phyloP scores from a whole-genome alignment of 2,797 vertebrate species.

The Cyprinella venusta region DNA sequence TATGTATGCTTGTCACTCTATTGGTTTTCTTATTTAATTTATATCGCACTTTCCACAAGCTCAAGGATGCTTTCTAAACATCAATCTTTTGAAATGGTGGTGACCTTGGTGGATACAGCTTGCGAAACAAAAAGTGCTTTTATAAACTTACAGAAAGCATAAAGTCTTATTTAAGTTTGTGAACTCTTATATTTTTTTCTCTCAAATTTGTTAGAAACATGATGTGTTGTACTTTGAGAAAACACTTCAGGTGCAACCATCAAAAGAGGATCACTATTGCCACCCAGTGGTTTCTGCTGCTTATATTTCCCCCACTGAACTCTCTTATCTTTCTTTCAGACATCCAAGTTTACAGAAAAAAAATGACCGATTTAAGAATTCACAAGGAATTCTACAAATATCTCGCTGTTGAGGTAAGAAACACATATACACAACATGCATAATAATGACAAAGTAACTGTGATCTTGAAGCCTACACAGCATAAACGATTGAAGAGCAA shows the following conservation, averaged over 20 bases:
- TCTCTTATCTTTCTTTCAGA: slow-evolving; percentile 24
- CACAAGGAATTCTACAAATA: slow-evolving; percentile 66
- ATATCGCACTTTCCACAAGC: not conserved
- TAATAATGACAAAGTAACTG: not conserved
- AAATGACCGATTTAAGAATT: slow-evolving; percentile 73
- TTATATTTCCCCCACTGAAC: not conserved
- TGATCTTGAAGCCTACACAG: not conserved
- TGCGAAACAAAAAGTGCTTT: slow-evolving; percentile 1
- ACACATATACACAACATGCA: not conserved
- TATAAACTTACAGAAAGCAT: not conserved
- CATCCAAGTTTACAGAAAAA: slow-evolving; percentile 42
- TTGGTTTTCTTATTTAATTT: not conserved
- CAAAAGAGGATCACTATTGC: slow-evolving; percentile 42
- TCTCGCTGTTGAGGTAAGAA: slow-evolving; percentile 81
- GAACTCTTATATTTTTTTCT: not conserved
- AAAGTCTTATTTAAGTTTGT: slow-evolving; percentile 14
- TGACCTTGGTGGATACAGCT: not conserved
- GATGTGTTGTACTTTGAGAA: not conserved
- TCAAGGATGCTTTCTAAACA: slow-evolving; percentile 4
- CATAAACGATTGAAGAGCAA: not conserved
- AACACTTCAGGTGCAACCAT: not conserved
- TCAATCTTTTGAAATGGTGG: slow-evolving; percentile 2
- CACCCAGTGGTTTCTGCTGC: slow-evolving; percentile 61
- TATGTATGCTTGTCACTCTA: not conserved
- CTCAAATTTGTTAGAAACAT: no score